Evolutionary conservation across 2,888 invertebrate species (phyloP), one percentile per base, ranked within the genome.

Genomic region (Aleiodes leptofemur): DNA sequence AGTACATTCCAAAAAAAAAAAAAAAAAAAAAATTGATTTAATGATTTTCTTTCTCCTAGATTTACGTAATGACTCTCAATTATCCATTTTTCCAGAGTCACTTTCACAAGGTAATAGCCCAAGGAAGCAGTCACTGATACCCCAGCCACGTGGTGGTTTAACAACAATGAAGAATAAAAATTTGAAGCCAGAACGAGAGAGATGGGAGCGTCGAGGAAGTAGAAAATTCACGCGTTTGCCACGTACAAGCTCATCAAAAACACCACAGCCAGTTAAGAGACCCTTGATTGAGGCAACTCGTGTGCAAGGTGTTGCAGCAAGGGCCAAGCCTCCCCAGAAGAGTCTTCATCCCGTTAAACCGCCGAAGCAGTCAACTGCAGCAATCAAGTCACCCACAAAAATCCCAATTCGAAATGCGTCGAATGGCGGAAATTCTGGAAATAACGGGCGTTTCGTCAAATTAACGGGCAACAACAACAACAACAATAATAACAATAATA

Each of bases 101-200:
- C 82, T 84, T 11, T 89, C 89, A 43, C 88, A 88, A 56, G 88
- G 88, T 57, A 86, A 79, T 76, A 89, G 88, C 57, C 89, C 89
- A 4, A 85, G 85, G n/a, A 86, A 86, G 14, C 87, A 88, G 51
- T 82, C 81, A 61, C 76, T 87, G 51, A 89, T 89, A 59, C 89
- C 89, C 0, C 86, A 87, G 69, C 87, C 87, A 1, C 75, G 71
- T 31, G 68, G 68, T 43, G 72, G 72, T 31, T 38, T 68, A n/a
- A 61, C 43, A 14, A 48, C 69, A 61, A 64, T 64, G 23, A 68
- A 68, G 9, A 16, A 11, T 1, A 72, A 69, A 38, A 66, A 14
- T 14, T 43, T 34, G 13, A 72, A 68, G 23, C 16, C 57, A 14
- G 75, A 76, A 13, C 50, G 72, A 53, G 69, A 72, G 50, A 31